Percentiles rank a stretch among this genome's conserved stretches.
Evolutionary conservation across 2,797 vertebrate species (phyloP).

Genomic region (Chelonia mydas): DNA sequence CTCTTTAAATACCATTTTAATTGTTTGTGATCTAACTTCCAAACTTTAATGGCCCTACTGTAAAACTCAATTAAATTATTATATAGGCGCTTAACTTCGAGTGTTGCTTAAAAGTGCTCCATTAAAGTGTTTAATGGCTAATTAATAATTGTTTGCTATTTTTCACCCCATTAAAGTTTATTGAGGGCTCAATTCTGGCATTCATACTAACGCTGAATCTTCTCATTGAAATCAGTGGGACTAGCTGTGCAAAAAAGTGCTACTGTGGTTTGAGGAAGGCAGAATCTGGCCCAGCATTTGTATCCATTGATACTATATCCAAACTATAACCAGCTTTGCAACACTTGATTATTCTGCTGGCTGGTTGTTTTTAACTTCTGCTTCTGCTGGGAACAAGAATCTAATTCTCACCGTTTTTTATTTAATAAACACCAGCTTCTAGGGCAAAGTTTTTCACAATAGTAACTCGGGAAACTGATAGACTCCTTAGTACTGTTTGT

Average conservation of each 20-base stretch:
- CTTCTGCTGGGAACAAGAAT: background rate
- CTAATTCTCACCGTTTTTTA: background rate
- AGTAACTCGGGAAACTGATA: conserved; percentile 34
- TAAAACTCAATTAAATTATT: conserved; percentile 23
- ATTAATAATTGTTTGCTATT: conserved; percentile 30
- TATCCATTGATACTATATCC: accelerated
- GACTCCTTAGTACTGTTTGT: background rate
- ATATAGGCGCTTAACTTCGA: conserved; percentile 17
- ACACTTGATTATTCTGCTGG: background rate
- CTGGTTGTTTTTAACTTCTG: conserved; percentile 49
- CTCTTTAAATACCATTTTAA: conserved; percentile 40
- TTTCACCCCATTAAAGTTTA: conserved; percentile 52
- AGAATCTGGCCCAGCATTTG: background rate
- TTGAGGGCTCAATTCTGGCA: conserved; percentile 28
- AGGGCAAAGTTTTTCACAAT: background rate
- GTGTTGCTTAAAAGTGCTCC: conserved; percentile 5
- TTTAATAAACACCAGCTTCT: background rate
- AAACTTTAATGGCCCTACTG: conserved; percentile 26
- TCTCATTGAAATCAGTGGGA: background rate
- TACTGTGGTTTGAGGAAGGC: background rate
- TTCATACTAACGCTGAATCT: background rate
- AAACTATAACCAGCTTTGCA: background rate
- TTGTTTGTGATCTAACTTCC: conserved; percentile 1
- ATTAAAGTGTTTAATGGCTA: conserved; percentile 34
- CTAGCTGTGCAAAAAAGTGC: background rate